phyloP scores from a whole-genome alignment of 2,113 vertebrate genomes.

The Syngnathus floridae region DNA sequence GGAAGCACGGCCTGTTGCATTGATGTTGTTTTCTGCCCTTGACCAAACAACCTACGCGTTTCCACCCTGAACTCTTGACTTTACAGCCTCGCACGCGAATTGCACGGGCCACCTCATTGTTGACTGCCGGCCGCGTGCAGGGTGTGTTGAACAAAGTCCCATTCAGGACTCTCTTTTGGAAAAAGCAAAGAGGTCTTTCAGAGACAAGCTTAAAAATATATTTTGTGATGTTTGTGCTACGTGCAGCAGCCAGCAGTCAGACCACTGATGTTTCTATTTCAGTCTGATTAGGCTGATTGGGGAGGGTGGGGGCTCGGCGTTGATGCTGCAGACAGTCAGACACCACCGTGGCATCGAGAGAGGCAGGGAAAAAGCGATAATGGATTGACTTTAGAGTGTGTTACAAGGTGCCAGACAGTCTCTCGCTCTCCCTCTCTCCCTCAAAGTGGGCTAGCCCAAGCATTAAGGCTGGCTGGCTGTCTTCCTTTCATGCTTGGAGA shows the following conservation, averaged over 20 bases:
- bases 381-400: slow-evolving; percentile 50
- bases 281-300: slow-evolving; percentile 37
- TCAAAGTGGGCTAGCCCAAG: slow-evolving; percentile 33
- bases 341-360: slow-evolving; percentile 26
- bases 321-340: slow-evolving; percentile 39
- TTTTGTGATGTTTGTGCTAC: slow-evolving; percentile 1
- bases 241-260: slow-evolving; percentile 10
- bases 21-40: slow-evolving; percentile 32
- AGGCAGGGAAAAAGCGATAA: slow-evolving; percentile 40
- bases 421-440: slow-evolving; percentile 18
- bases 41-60: slow-evolving; percentile 7
- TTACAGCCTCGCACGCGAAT: slow-evolving; percentile 22
- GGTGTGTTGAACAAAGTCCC: slow-evolving; percentile 48
- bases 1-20: slow-evolving; percentile 26
- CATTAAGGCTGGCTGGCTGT: slow-evolving; percentile 32
- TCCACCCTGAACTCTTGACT: slow-evolving; percentile 19
- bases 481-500: slow-evolving; percentile 47
- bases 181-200: slow-evolving; percentile 19
- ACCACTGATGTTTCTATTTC: slow-evolving; percentile 36
- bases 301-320: background rate
- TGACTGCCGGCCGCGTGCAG: slow-evolving; percentile 14
- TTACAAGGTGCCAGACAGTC: slow-evolving; percentile 57
- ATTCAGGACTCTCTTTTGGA: slow-evolving; percentile 26
- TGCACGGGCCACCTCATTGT: slow-evolving; percentile 12
- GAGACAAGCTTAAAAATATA: slow-evolving; percentile 10